Evolutionary conservation across 1,140 invertebrate species (phyloP), one percentile per base, ranked within the genome.

Genomic region (Armadillidium nasatum): DNA sequence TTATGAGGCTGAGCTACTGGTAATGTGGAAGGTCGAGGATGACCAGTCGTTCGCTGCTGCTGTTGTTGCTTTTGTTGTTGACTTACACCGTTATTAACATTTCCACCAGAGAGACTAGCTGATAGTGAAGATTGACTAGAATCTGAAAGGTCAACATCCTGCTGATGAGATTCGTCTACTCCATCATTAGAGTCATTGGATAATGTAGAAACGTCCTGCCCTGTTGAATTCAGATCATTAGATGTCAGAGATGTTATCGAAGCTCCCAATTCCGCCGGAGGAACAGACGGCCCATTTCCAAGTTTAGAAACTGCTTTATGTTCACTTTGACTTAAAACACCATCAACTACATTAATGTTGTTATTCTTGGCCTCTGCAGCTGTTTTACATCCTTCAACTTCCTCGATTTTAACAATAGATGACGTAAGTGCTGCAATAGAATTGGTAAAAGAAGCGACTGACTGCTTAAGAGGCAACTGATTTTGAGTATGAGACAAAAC

Each of bases 381-480:
- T 44, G 11, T 7, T 69, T 13, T 22, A 73, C 23, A 11, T 54
- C 10, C 44, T 33, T 50, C n/a, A 33, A 13, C 50, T 23, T n/a
- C 50, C 77, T 19, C 46, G 23, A 13, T 46, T 23, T n/a, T 33
- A 15, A 78, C 77, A 50, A 81, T 81, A 54, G 77, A 78, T 6
- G 79, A 76, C 7, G 79, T 81, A 44, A 81, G 79, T 11, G 79
- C 79, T 43, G 74, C 67, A 69, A 81, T 81, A 9, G 79, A 81
- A 46, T 78, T 75, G 15, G 79, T 81, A 6, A 81, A 69, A 3
- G 79, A 78, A 7, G 79, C 70, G n/a, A 81, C 75, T 43, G 77
- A 78, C 71, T 81, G 76, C 44, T 75, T 81, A 22, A 81, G 75
- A 67, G 77, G 77, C 6, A 77, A 74, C 44, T 73, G 46, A 13